Evolutionary conservation across 64 coral and sea anemone species (phyloP).

Genomic region (Acropora tenuis): DNA sequence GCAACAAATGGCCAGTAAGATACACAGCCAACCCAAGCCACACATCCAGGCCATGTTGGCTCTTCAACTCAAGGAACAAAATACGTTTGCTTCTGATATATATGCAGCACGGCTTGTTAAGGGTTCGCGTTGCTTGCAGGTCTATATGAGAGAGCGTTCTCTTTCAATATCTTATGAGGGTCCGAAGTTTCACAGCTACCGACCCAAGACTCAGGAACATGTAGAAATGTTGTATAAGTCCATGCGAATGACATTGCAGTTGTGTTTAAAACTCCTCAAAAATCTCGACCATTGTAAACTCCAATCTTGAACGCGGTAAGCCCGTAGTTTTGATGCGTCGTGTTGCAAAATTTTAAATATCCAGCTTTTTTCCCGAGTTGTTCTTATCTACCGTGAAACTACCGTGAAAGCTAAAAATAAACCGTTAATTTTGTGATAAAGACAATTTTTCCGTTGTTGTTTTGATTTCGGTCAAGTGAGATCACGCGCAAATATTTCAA

Average conservation of each 20-base stretch:
- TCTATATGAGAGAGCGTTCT: background rate
- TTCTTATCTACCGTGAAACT: background rate
- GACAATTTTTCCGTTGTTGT: background rate
- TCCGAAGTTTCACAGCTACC: no score
- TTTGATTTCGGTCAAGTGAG: conserved; percentile 41
- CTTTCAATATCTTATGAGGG: no score
- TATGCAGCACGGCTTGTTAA: background rate
- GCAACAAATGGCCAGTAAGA: conserved; percentile 65
- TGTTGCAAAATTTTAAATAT: background rate
- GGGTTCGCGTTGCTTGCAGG: background rate
- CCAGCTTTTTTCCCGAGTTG: background rate
- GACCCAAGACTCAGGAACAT: no score
- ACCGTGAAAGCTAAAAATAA: background rate
- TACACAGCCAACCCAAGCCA: conserved; percentile 85
- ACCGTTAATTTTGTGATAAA: background rate
- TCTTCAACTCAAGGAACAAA: background rate
- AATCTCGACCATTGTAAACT: background rate
- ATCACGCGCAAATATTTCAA: conserved; percentile 27
- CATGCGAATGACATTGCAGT: no score
- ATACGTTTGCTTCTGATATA: background rate
- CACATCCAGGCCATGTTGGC: conserved; percentile 14
- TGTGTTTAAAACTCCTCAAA: no score
- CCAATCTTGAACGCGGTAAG: background rate
- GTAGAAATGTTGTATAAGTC: no score
- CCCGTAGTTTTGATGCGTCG: background rate